Evolutionary conservation across 2,113 vertebrate species (phyloP).

Genomic region (Stercorarius parasiticus): DNA sequence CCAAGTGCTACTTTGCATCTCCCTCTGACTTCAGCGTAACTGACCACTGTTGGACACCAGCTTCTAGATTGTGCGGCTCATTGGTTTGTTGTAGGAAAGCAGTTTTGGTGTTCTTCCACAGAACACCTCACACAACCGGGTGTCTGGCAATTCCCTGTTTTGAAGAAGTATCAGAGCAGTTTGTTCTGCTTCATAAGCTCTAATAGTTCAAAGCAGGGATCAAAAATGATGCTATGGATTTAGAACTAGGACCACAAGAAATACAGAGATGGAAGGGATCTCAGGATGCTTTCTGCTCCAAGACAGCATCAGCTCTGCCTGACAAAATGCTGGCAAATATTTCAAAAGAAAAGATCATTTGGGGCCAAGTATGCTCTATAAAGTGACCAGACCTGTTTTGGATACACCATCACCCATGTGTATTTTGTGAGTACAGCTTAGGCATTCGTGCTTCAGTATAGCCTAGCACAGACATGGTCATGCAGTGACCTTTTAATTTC

Average conservation of each 20-base stretch:
- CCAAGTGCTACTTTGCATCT: background rate
- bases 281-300: background rate
- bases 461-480: background rate
- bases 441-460: background rate
- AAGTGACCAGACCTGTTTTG: background rate
- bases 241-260: background rate
- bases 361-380: background rate
- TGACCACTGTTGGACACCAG: rapidly evolving
- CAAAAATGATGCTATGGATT: background rate
- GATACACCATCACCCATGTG: too few species aligned
- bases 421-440: background rate
- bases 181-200: background rate
- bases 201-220: background rate
- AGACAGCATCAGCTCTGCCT: background rate
- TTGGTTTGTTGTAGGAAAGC: background rate
- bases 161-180: background rate
- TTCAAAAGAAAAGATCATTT: background rate
- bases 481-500: background rate
- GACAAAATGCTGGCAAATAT: background rate
- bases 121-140: background rate
- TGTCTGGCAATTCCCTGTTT: background rate
- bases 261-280: background rate
- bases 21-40: background rate
- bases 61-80: background rate
- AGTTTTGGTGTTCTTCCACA: background rate